These are phyloP conservation scores for Danio rerio DNA, from an alignment of 2,113 vertebrate genomes.

Conservation along the genomic window DNA sequence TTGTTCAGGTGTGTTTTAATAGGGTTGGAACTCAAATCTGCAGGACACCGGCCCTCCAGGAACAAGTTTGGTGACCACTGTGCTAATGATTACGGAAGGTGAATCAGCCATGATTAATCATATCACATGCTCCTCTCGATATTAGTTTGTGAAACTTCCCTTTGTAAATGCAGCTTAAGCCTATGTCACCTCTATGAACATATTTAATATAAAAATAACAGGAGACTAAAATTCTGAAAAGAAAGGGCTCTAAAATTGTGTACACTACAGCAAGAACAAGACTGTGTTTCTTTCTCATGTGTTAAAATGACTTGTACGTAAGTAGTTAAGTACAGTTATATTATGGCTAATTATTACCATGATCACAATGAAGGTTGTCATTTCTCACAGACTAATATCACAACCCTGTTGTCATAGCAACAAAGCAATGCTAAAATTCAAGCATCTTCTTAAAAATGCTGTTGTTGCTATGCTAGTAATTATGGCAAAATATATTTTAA, in stretches of 20 bases:
- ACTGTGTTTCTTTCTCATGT: neutral
- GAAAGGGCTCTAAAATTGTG: neutral
- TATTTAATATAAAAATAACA: too few relatives aligned
- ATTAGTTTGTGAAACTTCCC: too few relatives aligned
- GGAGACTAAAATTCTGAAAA: too few relatives aligned
- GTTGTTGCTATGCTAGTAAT: neutral
- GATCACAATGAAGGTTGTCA: neutral
- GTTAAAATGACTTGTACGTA: neutral
- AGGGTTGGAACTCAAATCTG: too few relatives aligned
- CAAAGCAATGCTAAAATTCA: neutral
- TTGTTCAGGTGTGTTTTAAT: too few relatives aligned
- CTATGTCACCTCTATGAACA: too few relatives aligned
- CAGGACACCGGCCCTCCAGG: too few relatives aligned
- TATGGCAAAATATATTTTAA: neutral
- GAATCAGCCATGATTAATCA: too few relatives aligned
- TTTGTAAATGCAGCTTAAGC: too few relatives aligned
- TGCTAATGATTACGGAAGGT: too few relatives aligned
- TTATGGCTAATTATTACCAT: neutral
- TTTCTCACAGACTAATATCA: neutral
- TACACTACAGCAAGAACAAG: neutral
- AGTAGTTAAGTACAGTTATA: neutral
- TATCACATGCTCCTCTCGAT: too few relatives aligned
- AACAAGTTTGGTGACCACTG: too few relatives aligned
- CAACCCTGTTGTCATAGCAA: conserved; percentile 35
- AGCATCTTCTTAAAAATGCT: neutral